Evolutionary conservation across 1,140 invertebrate genomes (phyloP), one percentile per base, ranked within the genome.

Genomic region (Caenorhabditis brenneri): DNA sequence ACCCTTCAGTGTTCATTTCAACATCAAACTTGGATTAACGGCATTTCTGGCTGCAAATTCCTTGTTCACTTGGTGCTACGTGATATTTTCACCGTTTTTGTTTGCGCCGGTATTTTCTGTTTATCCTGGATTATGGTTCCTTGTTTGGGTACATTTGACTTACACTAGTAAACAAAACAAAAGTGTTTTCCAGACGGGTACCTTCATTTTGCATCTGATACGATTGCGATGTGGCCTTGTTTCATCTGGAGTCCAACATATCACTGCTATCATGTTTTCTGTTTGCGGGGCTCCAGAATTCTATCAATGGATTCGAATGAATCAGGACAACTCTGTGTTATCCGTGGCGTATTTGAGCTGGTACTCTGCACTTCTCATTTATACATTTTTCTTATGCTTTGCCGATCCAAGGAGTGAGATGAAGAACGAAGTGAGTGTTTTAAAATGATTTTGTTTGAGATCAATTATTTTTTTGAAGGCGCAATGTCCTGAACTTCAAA

Each of bases 401-500:
- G 81, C 81, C 2, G 81, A 82, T 82, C 46, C 81, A 7, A 46
- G 81, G n/a, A 48, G 55, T 31, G 29, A 22, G 10, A 29, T 65
- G 19, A 58, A 46, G 27, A 82, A 82, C 12, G 27, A n/a, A 2
- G 79, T 81, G 22, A 81, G 49, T 55, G 29, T 5, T 16, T 33
- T n/a, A n/a, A n/a, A n/a, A n/a, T n/a, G n/a, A n/a, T n/a, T 33
- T 12, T 16, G 12, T n/a, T 6, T 19, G 5, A 19, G 4, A n/a
- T 27, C 24, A 55, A 27, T 55, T 27, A 5, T 27, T 29, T 19
- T 1, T 27, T 24, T 55, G 10, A 7, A 55, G 53, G 65, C 65
- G 9, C 36, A 22, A 6, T 74, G 81, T 12, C 85, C 85, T 12
- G 86, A 87, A 81, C 82, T 87, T 49, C 49, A 86, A n/a, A 84